A percentile compares a stretch with the other conserved stretches of the same genome.
phyloP scores from a whole-genome alignment of 2,797 vertebrate species.

The Streptopelia turtur region DNA sequence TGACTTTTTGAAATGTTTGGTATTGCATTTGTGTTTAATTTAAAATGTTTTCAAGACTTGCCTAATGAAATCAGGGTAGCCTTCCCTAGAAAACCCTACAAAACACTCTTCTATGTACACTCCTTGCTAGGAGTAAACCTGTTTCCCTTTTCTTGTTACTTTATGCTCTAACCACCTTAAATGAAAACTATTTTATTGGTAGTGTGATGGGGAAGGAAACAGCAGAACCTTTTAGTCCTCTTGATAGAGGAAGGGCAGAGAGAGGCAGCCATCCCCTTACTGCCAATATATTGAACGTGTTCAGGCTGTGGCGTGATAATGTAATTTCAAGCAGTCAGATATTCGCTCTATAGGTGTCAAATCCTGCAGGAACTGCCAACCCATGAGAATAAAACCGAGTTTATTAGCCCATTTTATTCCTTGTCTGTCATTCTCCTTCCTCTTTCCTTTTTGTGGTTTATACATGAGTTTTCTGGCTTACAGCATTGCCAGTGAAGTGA shows the following conservation, averaged over 20 bases:
- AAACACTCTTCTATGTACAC: neutral
- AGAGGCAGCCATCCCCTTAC: neutral
- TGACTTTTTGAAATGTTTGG: neutral
- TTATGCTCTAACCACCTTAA: neutral
- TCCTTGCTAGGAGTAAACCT: neutral
- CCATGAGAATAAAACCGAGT: neutral
- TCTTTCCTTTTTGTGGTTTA: neutral
- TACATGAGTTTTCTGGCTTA: neutral
- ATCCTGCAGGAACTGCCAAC: neutral
- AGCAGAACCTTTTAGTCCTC: neutral
- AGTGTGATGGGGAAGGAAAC: neutral
- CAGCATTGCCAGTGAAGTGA: neutral
- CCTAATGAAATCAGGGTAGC: neutral
- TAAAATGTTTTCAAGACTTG: neutral
- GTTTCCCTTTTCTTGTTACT: neutral
- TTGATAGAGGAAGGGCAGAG: neutral
- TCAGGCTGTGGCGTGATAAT: neutral
- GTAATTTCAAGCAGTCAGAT: conserved; percentile 24
- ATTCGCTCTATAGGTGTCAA: neutral
- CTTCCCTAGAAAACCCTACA: neutral
- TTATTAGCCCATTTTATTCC: neutral
- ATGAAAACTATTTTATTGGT: neutral
- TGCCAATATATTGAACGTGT: neutral
- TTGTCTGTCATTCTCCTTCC: neutral
- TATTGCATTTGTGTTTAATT: neutral